Base-by-base conservation (phyloP, 2,888 invertebrate species). In the Standfussiana lucernea region DNA sequence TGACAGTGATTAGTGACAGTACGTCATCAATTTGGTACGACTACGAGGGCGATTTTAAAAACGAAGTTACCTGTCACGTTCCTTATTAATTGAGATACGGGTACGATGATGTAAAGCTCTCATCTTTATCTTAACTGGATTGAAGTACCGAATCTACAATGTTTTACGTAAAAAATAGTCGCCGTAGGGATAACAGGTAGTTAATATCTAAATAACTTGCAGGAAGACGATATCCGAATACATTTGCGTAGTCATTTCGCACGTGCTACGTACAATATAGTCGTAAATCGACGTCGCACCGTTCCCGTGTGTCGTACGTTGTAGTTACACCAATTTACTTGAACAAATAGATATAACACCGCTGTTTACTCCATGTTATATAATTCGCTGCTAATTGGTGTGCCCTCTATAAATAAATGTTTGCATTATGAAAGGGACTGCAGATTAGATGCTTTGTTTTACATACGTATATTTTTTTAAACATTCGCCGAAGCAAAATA, bases 311-410 rank as follows among this genome's bases (percentile, higher is more conserved):
- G 73, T 70, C 69, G 69, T 70, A 73, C 65, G 68, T 82, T 66
- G 71, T 75, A 82, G 80, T 83, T 90, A 87, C 88, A 89, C 89
- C 89, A 92, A 92, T 92, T 92, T 91, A 88, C 89, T 88, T 87
- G 87, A 84, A 88, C 90, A 92, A 91, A 92, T 90, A 91, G 74
- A 80, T 81, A 85, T 76, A 75, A 81, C 53, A 79, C 74, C 77
- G 82, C 68, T 42, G 42, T 69, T 87, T 81, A 86, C 59, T 74
- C 70, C 59, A 74, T 79, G 72, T 79, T 75, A 85, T 75, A 85
- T 86, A 80, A 85, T 85, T 75, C 50, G 65, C 72, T 64, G 78
- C 64, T 83, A 86, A 88, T 88, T 85, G 72, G 68, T 53, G 59
- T 64, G 45, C 61, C 74, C 62, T 71, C 56, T 47, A 66, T 56